A percentile compares a stretch with the other conserved stretches of the same genome.
These are phyloP conservation scores for Aldabrachelys gigantea DNA, from an alignment of 2,113 vertebrate species.

Conservation along the genomic window DNA sequence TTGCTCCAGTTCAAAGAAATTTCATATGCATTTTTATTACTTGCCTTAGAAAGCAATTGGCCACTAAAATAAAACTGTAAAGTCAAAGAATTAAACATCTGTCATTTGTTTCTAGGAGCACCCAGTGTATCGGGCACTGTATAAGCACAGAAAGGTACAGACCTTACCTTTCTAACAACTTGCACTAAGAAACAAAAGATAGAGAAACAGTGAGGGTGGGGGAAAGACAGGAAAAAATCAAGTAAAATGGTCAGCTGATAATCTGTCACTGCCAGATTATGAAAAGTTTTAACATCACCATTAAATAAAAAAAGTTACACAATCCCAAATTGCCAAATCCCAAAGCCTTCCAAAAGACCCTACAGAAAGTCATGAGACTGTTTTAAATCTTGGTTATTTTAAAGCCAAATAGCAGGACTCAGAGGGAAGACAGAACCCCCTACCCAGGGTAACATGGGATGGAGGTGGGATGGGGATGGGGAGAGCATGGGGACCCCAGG, in stretches of 20 bases:
- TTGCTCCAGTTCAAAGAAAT: neutral
- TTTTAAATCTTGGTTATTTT: neutral
- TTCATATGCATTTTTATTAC: neutral
- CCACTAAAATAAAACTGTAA: neutral
- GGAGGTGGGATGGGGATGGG: too few relatives aligned
- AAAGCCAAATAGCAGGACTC: neutral
- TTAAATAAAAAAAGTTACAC: neutral
- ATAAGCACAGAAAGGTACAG: neutral
- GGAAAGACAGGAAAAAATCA: neutral
- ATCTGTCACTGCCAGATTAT: neutral
- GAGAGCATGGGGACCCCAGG: too few relatives aligned
- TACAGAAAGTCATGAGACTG: neutral
- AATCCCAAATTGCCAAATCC: neutral
- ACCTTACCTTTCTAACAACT: too few relatives aligned
- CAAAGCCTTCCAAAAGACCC: neutral
- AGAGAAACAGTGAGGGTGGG: neutral
- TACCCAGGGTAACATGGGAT: too few relatives aligned
- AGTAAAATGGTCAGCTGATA: neutral
- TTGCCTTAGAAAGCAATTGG: neutral
- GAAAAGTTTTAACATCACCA: neutral
- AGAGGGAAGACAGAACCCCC: too few relatives aligned
- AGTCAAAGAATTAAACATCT: neutral
- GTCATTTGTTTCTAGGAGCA: neutral
- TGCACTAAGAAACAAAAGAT: neutral
- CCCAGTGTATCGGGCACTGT: neutral